These are phyloP conservation scores for Sapayoa aenigma DNA, from an alignment of 2,113 vertebrate genomes.

Conservation along the genomic window DNA sequence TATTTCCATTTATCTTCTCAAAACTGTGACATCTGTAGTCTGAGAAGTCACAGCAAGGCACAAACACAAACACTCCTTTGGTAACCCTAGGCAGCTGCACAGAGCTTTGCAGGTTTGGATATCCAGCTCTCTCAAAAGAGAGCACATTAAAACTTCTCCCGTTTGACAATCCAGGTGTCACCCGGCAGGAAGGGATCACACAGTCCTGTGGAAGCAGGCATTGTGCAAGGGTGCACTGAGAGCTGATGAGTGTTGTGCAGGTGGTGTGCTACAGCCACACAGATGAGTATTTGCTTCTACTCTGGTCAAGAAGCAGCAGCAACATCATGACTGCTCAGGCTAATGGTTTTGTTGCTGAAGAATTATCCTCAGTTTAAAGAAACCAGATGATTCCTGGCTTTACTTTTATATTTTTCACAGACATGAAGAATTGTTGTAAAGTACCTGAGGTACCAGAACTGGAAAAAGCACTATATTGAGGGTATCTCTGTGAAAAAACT, in stretches of 20 bases:
- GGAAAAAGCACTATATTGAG: not conserved
- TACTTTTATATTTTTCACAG: not conserved
- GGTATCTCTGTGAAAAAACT: not conserved
- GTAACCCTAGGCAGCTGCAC: not conserved
- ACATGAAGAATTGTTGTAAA: not conserved
- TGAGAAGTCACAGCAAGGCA: not conserved
- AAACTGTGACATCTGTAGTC: not conserved
- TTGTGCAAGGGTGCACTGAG: not conserved
- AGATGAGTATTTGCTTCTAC: not conserved
- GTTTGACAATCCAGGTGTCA: not conserved
- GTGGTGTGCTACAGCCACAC: not conserved
- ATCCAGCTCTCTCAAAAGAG: not conserved
- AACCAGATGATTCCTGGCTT: not conserved
- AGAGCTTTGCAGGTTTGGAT: not conserved
- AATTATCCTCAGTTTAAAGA: not conserved
- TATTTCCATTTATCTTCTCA: not conserved
- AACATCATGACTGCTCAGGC: not conserved
- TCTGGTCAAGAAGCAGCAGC: not conserved
- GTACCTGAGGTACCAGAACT: not conserved
- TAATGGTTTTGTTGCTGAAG: not conserved
- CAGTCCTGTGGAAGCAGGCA: not conserved
- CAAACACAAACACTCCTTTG: not conserved
- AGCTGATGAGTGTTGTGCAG: not conserved
- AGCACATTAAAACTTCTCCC: not conserved
- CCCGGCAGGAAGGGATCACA: not conserved